A percentile compares a stretch with the other conserved stretches of the same genome.
Conservation (phyloP, 2,797 vertebrate species). For the Leuciscus waleckii region DNA sequence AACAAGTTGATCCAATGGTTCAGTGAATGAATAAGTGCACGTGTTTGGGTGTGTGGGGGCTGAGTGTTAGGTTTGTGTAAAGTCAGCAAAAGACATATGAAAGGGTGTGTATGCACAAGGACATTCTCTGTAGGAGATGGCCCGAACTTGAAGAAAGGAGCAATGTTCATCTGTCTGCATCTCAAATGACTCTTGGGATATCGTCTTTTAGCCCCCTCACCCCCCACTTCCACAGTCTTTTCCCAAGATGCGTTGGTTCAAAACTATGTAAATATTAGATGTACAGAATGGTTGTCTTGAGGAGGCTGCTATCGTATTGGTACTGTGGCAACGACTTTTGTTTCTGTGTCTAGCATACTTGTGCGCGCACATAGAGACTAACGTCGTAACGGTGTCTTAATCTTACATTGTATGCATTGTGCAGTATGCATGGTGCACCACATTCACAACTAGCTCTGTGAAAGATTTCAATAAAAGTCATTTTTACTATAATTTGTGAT, state of each 20-base stretch:
- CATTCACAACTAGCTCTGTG: slow-evolving; percentile 55
- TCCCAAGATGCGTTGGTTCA: neutral
- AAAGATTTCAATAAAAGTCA: slow-evolving; percentile 57
- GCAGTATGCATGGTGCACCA: slow-evolving; percentile 39
- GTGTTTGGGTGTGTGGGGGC: neutral
- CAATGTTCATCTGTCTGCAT: neutral
- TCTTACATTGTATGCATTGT: slow-evolving; percentile 31
- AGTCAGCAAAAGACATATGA: neutral
- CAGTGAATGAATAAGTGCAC: neutral
- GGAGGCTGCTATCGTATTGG: slow-evolving; percentile 57
- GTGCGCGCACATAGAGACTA: slow-evolving; percentile 12
- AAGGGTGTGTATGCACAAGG: neutral
- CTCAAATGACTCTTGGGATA: slow-evolving; percentile 16
- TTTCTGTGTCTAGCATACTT: neutral
- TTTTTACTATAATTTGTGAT: slow-evolving; percentile 33
- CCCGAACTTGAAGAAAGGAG: neutral
- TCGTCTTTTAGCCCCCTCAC: neutral
- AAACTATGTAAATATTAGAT: slow-evolving; percentile 41
- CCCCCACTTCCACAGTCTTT: neutral
- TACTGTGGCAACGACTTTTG: slow-evolving; percentile 14
- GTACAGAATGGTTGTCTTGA: slow-evolving; percentile 57
- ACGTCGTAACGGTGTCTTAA: neutral
- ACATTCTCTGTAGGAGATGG: neutral
- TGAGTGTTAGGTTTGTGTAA: neutral
- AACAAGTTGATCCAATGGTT: slow-evolving; percentile 3